phyloP scores from a whole-genome alignment of 30 jellyfish, hydroid and myxozoan genomes.

The Sanderia malayensis region DNA sequence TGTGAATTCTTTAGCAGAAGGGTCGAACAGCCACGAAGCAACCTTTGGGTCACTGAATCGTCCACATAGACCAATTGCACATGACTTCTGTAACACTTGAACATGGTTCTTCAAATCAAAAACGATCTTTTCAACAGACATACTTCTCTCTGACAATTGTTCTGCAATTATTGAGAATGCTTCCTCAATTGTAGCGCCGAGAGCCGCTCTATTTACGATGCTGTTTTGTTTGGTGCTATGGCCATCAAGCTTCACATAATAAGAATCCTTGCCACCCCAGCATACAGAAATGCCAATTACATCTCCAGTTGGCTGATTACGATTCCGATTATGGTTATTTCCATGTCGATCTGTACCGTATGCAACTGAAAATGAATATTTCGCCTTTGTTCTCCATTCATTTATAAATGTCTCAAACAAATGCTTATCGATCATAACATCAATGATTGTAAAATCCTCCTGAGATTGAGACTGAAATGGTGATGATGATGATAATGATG shows the following conservation, averaged over 20 bases:
- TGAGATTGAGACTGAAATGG: background rate
- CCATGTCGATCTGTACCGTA: constrained; percentile 25
- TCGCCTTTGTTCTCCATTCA: constrained; percentile 51
- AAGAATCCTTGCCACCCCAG: constrained; percentile 83
- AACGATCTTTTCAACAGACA: constrained; percentile 19
- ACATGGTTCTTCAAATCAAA: constrained; percentile 76
- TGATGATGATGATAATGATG: background rate
- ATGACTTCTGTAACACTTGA: constrained; percentile 39
- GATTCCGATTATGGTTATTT: background rate
- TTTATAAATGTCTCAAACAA: constrained; percentile 57
- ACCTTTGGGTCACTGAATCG: constrained; percentile 79
- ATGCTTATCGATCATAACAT: constrained; percentile 45
- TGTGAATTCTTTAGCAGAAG: constrained; percentile 56
- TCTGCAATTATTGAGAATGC: background rate
- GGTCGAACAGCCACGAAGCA: constrained; percentile 95
- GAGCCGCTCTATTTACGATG: background rate
- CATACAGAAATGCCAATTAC: constrained; percentile 79
- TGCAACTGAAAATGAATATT: constrained; percentile 69
- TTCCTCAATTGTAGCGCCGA: background rate
- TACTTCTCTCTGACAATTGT: constrained; percentile 2
- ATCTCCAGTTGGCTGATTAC: background rate
- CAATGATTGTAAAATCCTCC: constrained; percentile 62
- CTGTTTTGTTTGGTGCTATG: background rate
- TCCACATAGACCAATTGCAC: constrained; percentile 39
- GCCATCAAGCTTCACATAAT: constrained; percentile 41